Evolutionary conservation across 2,113 vertebrate genomes (phyloP), one percentile per base, ranked within the genome.

Genomic region (Eulemur rufifrons): DNA sequence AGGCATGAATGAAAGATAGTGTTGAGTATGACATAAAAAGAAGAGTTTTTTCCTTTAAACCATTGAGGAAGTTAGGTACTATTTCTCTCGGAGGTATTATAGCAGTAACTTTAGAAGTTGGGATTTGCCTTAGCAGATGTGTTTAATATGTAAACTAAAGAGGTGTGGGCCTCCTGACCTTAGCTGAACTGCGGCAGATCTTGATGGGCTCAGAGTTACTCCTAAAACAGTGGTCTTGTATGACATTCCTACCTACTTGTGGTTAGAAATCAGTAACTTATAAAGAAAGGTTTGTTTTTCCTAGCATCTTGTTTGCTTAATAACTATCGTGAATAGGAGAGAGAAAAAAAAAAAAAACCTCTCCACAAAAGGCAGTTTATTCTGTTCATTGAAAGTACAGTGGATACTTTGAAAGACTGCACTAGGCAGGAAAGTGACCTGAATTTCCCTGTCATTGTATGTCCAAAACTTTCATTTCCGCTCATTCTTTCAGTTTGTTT

Each of bases 241-340:
- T 77, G 71, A 32, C 15, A 61, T 45, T 91, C 39, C 45, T 74
- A 66, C 86, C 45, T 71, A 15, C n/a, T 47, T 23, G 21, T 74
- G 47, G 18, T 78, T 83, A 89, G 76, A 68, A 86, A 52, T 94
- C 47, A 64, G 42, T 80, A 45, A 37, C 71, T 83, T 88, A 23
- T 73, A 64, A 90, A 87, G 80, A 56, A 76, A 92, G 80, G 56
- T 64, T 87, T 80, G 20, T 83, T 96, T 97, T 84, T 86, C 63
- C 11, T 78, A 50, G 54, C 12, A 8, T 84, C 54, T 78, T 45
- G 10, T 84, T 91, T 96, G 39, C 66, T 93, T 89, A 80, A 61
- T 45, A 94, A 59, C 29, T 69, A 64, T 17, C 20, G 3, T 69
- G 59, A 95, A 15, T 34, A 94, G 68, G 39, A 69, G 69, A 5